Percentiles rank a stretch among this genome's conserved stretches.
These are phyloP conservation scores for Danaus plexippus DNA, from an alignment of 1,140 invertebrate genomes.

Conservation along the genomic window DNA sequence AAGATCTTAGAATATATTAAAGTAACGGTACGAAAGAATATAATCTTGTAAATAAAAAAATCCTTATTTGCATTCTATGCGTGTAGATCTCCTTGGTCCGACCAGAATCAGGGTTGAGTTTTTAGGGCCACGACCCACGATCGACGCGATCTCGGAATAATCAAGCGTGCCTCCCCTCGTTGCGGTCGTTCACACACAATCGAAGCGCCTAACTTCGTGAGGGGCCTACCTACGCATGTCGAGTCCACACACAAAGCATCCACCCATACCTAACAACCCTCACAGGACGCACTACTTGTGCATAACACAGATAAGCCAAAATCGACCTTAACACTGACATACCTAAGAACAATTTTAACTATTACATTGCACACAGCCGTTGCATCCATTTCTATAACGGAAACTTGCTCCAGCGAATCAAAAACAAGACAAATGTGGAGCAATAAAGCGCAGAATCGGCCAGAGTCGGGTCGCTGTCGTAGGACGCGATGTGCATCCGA, in stretches of 20 bases:
- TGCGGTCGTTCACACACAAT: slow-evolving; percentile 67
- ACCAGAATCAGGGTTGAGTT: slow-evolving; percentile 36
- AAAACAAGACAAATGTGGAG: slow-evolving; percentile 33
- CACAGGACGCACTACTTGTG: slow-evolving; percentile 25
- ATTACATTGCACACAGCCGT: slow-evolving; percentile 21
- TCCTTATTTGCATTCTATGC: slow-evolving; percentile 51
- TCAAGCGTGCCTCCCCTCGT: slow-evolving; percentile 56
- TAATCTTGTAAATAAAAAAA: slow-evolving; percentile 40
- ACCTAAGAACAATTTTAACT: slow-evolving; percentile 18
- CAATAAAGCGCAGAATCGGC: slow-evolving; percentile 48
- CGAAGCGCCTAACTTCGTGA: slow-evolving; percentile 47
- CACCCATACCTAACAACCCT: slow-evolving; percentile 54
- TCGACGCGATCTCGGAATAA: slow-evolving; percentile 56
- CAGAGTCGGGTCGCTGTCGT: slow-evolving; percentile 19
- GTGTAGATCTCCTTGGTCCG: slow-evolving; percentile 17
- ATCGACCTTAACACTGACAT: slow-evolving; percentile 21
- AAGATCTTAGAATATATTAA: slow-evolving; percentile 30
- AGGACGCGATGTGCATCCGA: slow-evolving; percentile 55
- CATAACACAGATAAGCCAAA: slow-evolving; percentile 13
- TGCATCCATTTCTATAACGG: slow-evolving; percentile 37
- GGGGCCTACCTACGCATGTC: slow-evolving; percentile 57
- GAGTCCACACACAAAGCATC: slow-evolving; percentile 50
- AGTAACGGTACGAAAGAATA: slow-evolving; percentile 22
- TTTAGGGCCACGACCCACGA: slow-evolving; percentile 57
- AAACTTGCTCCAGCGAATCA: slow-evolving; percentile 25